Evolutionary conservation across 2,888 invertebrate genomes (phyloP), one percentile per base, ranked within the genome.

Genomic region (Hoplodrina ambigua): DNA sequence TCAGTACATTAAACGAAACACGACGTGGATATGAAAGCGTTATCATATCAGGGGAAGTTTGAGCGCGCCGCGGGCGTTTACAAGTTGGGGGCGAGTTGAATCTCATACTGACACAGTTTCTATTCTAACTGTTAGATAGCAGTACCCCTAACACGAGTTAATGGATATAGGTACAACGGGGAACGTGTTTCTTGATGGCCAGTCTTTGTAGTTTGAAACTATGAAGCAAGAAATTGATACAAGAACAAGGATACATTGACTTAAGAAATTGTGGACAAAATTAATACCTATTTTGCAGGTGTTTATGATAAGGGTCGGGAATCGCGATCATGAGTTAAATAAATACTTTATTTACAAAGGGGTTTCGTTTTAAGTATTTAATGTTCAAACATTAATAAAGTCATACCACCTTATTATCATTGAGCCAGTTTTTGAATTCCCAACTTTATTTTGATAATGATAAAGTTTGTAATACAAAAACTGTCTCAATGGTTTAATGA

Each of bases 71-170:
- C 84, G 67, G 82, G 90, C 89, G 84, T 88, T 89, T 87, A 85
- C 81, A 88, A 90, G 86, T 91, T 85, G 78, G 85, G 79, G 80
- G 44, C 81, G 82, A 88, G 88, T 87, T 87, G 85, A 85, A 90
- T 87, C 88, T 87, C 86, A 87, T 88, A 89, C 87, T 86, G 88
- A 88, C 88, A 88, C 83, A 88, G 86, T 90, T 90, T 86, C 85
- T 84, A 87, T 87, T 85, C 72, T 74, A 84, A 87, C 82, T 87
- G 87, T 85, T 85, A 79, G 68, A 77, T 75, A 75, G 82, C 41
- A 74, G 56, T 57, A 44, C 50, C 56, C 55, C 37, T 60, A 57
- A 77, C 83, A 82, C 82, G 79, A 78, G 82, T 79, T 80, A 85
- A 84, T 81, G 77, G 70, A 69, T 59, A 58, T 75, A 75, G 33